Evolutionary conservation across 2,888 invertebrate species (phyloP).

Genomic region (Andricus quercusramuli): DNA sequence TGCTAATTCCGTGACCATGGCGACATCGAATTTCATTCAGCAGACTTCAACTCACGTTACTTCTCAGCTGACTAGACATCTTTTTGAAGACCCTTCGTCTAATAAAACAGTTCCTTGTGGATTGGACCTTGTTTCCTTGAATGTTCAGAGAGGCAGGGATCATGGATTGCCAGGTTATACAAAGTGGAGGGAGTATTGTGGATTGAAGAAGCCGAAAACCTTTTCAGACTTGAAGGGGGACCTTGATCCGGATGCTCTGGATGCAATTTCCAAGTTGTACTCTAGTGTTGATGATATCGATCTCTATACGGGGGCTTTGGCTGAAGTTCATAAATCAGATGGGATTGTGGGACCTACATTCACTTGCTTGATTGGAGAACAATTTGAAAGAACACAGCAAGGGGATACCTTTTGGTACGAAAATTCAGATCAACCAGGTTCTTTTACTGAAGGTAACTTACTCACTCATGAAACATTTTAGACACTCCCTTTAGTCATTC

Average conservation of each 20-base stretch:
- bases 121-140: slow-evolving; percentile 91
- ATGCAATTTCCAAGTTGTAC: slow-evolving; percentile 84
- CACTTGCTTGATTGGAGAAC: slow-evolving; percentile 90
- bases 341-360: slow-evolving; percentile 92
- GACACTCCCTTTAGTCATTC: too few species aligned
- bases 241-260: slow-evolving; percentile 84
- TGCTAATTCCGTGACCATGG: slow-evolving; percentile 84
- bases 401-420: slow-evolving; percentile 97
- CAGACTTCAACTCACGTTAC: slow-evolving; percentile 74
- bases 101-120: slow-evolving; percentile 82
- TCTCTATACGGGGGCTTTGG: slow-evolving; percentile 91
- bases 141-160: slow-evolving; percentile 93
- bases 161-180: slow-evolving; percentile 91
- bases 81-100: slow-evolving; percentile 82
- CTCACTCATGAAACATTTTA: too few species aligned
- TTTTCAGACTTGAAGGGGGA: slow-evolving; percentile 84
- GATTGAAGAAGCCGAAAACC: slow-evolving; percentile 81
- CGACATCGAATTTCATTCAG: slow-evolving; percentile 77
- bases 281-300: slow-evolving; percentile 92
- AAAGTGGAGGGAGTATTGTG: slow-evolving; percentile 88
- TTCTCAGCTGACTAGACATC: slow-evolving; percentile 82
- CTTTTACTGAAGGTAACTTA: slow-evolving; percentile 83
- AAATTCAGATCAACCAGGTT: slow-evolving; percentile 82
- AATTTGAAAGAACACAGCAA: slow-evolving; percentile 88
- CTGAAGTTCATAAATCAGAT: slow-evolving; percentile 86